These are phyloP conservation scores for Thymallus thymallus DNA, from an alignment of 2,113 vertebrate genomes.

Conservation along the genomic window DNA sequence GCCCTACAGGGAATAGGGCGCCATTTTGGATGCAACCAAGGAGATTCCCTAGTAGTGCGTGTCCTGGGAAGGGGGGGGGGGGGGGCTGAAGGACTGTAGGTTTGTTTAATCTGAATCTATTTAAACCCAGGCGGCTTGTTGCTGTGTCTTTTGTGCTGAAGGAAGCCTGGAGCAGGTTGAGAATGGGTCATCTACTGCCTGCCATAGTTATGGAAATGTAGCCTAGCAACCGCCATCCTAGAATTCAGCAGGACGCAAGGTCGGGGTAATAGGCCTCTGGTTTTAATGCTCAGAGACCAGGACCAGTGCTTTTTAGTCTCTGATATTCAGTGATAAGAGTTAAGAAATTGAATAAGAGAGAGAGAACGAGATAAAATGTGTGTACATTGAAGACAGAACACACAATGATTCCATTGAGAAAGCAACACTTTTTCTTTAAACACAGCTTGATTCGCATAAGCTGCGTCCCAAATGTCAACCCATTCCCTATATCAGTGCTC, in stretches of 20 bases:
- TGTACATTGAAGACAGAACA: not conserved
- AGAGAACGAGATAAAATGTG: not conserved
- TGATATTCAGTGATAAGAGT: too few relatives aligned
- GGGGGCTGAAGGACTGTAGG: conserved; percentile 6
- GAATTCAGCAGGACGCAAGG: conserved; percentile 58
- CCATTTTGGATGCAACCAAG: conserved; percentile 24
- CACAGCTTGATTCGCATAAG: conserved; percentile 20
- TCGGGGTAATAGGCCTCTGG: conserved; percentile 21
- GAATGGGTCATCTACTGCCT: conserved; percentile 62
- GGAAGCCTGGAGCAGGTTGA: conserved; percentile 32
- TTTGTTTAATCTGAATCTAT: conserved; percentile 56
- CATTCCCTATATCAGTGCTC: too few relatives aligned
- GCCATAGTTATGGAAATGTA: conserved; percentile 74
- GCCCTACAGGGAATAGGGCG: too few relatives aligned
- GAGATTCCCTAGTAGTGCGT: conserved; percentile 58
- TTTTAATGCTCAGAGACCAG: conserved; percentile 21
- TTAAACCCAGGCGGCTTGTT: conserved; percentile 47
- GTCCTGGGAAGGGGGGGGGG: conserved; percentile 24
- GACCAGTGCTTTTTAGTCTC: not conserved
- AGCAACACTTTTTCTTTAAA: conserved; percentile 19
- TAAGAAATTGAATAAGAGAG: too few relatives aligned
- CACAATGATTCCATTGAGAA: conserved; percentile 16
- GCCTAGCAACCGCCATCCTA: conserved; percentile 21
- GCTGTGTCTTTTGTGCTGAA: conserved; percentile 56
- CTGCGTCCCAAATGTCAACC: too few relatives aligned